Percentiles rank a stretch among this genome's conserved stretches.
phyloP scores from a whole-genome alignment of 2,888 invertebrate species.

The Tromatobia lineatoria region DNA sequence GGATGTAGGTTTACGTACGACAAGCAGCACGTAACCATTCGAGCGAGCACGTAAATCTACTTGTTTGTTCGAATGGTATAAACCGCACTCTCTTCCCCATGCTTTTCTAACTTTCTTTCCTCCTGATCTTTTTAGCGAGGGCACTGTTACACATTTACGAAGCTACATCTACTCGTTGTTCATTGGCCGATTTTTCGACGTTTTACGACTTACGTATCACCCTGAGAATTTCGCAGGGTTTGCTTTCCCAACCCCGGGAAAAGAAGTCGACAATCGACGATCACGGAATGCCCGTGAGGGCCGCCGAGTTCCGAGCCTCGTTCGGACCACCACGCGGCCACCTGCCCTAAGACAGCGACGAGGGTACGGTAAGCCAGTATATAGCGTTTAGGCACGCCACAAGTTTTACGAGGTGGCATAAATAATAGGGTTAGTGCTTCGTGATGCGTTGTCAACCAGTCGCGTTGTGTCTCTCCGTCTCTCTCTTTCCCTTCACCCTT shows the following conservation, averaged over 20 bases:
- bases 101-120: constrained; percentile 18
- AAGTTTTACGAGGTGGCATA: constrained; percentile 84
- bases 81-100: not conserved
- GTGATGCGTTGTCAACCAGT: constrained; percentile 82
- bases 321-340: constrained; percentile 38
- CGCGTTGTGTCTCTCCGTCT: constrained; percentile 61
- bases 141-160: not conserved
- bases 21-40: constrained; percentile 42
- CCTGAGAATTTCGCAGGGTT: constrained; percentile 51
- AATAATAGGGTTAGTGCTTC: constrained; percentile 83
- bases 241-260: constrained; percentile 15
- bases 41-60: constrained; percentile 28
- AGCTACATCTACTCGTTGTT: constrained; percentile 20
- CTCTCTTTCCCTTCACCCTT: constrained; percentile 21
- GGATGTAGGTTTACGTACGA: constrained; percentile 36
- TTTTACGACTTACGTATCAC: constrained; percentile 64
- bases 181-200: constrained; percentile 56
- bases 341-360: constrained; percentile 40
- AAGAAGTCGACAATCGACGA: constrained; percentile 69
- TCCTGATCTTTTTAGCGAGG: constrained; percentile 22
- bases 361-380: constrained; percentile 68
- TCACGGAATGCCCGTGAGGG: constrained; percentile 69
- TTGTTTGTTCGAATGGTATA: too few relatives aligned
- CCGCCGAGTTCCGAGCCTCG: constrained; percentile 28
- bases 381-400: constrained; percentile 82